Base-by-base conservation (phyloP, 2,797 vertebrate genomes). In the Micrastur ruficollis region DNA sequence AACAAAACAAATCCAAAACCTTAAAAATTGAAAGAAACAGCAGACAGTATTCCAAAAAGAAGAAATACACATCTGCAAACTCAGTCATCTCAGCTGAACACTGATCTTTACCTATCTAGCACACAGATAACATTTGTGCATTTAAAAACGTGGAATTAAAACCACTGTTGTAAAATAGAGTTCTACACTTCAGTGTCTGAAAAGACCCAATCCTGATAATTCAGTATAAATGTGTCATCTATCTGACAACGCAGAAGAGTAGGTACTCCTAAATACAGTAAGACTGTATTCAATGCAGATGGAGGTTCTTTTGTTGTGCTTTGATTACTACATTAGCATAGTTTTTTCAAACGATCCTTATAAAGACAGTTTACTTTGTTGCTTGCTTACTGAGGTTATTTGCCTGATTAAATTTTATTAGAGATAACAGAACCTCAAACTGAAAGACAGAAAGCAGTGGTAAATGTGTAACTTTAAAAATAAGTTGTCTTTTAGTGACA, bases 391-490 rank as follows among this genome's bases (percentile, higher is more conserved):
- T 89, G 62, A 83, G 65, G 62, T 86, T 78, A 67, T 82, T 91
- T 66, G 21, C 25, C 89, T 90, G 86, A 87, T 87, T 73, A 93
- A 91, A 83, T 94, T 94, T 93, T 92, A 83, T 75, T 86, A 78
- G 75, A 78, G 79, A n/a, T 18, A 82, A 79, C 72, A 91, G 68
- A 93, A 83, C 8, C 34, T 93, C 76, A 73, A 66, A 73, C 52
- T 85, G 85, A 67, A 95, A 87, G 95, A 89, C 73, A 93, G 94
- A 96, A 93, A 71, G 65, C 17, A 11, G 95, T 40, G 63, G 92
- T 96, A 97, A 97, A 97, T 85, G 91, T 95, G 76, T 95, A 97
- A 96, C 91, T 92, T 95, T 32, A 75, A 86, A 95, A 97, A 91
- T 89, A 93, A 67, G 2, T 68, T 89, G 85, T 94, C 91, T 97